Evolutionary conservation across 1,140 invertebrate species (phyloP), one percentile per base, ranked within the genome.

Genomic region (Philopotamus ludificatus): DNA sequence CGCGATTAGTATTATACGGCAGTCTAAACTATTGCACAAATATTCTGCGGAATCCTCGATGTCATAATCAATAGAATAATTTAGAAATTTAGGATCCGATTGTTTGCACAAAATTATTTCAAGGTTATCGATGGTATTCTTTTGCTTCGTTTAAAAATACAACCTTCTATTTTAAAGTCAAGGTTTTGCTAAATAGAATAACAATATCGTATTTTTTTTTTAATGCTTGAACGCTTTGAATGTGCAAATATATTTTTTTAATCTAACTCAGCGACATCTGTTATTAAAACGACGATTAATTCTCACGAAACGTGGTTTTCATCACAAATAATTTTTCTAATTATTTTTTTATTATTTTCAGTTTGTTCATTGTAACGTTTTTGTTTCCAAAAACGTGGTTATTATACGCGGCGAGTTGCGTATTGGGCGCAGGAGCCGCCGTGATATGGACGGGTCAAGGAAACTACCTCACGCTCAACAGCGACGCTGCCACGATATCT

Each of bases 361-460:
- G 89, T 42, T 81, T 89, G 65, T 92, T 92, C 77, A 92, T 93
- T 75, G 79, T 84, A 12, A 85, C 86, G 20, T 98, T 98, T 75
- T 81, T 97, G 41, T 89, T 89, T 69, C 94, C 94, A 0, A 85
- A 87, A 64, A 89, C 87, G 21, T 89, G 85, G 83, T 77, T 94
- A 0, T 77, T 98, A 12, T 98, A 98, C 76, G 72, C 85, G 25
- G 89, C 87, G 10, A 97, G 95, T 59, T 89, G 84, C 0, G 70
- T 97, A 16, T 85, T 98, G 10, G 96, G 96, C 20, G 77, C 92
- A 16, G 95, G 94, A 49, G 95, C 95, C 1, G 94, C 94, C 8
- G 80, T 92, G 25, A 89, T 92, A 45, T 94, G 92, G 92, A 93
- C 91, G 0, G 94, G 90, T 1, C 95, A 98, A 78, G 96, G 96